Evolutionary conservation across 1,140 invertebrate genomes (phyloP), one percentile per base, ranked within the genome.

Genomic region (Vollenhovia emeryi): DNA sequence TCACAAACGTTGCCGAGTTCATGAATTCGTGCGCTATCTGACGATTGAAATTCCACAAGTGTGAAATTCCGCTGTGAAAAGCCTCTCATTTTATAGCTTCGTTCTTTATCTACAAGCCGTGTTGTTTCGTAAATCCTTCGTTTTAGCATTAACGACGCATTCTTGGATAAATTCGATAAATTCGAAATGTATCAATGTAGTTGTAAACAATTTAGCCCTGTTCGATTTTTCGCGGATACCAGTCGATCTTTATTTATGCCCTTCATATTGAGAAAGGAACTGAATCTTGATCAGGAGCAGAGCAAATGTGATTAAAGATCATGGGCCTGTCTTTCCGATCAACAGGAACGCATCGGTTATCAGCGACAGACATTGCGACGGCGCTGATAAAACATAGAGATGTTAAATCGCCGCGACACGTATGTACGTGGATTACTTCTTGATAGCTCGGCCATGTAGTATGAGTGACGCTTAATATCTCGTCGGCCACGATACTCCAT

Each of bases 391-490:
- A 79, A 64, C 43, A 66, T 66, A 50, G 60, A 79, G 75, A 79
- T 68, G 76, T 79, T 79, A 79, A 52, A 55, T 68, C 21, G 45
- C 48, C 30, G 21, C 45, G 76, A 79, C 76, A 48, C 74, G 21
- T 68, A 60, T 9, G 52, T n/a, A 68, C 76, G 27, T n/a, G 62
- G 11, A 36, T n/a, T 68, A 79, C 45, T n/a, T 68, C 45, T 60
- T 36, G 68, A 83, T 83, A 52, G 24, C 48, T 82, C 11, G 66
- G 9, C 13, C 13, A 45, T 59, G 11, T 68, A 45, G 85, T 52
- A 69, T 62, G 71, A 87, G 71, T 55, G 30, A 40, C 71, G 71
- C 64, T 87, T 87, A 84, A 88, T 84, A 84, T 87, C 74, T 76
- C 36, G 50, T 9, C 86, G 21, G 43, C 71, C 52, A 66, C 79